These are phyloP conservation scores for Brachyopa scutellaris DNA, from an alignment of 2,888 invertebrate species.

Conservation along the genomic window DNA sequence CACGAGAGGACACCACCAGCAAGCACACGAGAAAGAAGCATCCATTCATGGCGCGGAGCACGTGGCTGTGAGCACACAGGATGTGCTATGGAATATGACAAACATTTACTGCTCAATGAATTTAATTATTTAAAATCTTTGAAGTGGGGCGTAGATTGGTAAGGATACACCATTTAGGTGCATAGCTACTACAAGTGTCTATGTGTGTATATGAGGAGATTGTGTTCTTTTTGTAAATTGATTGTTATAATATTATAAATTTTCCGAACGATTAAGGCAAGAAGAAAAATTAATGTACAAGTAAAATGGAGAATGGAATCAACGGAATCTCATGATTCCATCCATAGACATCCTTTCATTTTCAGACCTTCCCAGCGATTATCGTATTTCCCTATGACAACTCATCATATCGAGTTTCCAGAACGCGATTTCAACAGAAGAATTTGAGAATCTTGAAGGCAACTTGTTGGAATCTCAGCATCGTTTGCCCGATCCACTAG, in stretches of 20 bases:
- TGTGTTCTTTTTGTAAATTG: background rate
- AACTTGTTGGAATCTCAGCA: no score
- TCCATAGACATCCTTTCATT: no score
- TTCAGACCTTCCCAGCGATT: no score
- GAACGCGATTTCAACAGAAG: no score
- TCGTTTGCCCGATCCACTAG: no score
- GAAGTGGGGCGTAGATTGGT: background rate
- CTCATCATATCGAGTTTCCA: no score
- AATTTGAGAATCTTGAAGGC: no score
- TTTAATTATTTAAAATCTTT: constrained; percentile 15
- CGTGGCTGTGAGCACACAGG: background rate
- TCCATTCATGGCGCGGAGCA: background rate
- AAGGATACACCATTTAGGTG: background rate
- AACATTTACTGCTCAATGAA: constrained; percentile 35
- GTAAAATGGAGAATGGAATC: no score
- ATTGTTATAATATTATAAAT: constrained; percentile 3
- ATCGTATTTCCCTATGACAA: no score
- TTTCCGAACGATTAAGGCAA: constrained; percentile 5
- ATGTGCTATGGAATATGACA: background rate
- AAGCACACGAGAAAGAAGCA: background rate
- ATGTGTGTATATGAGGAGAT: background rate
- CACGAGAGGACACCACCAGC: background rate
- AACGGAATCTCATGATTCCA: no score
- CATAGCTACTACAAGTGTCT: no score
- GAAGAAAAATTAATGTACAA: no score